Evolutionary conservation across 2,113 vertebrate genomes (phyloP).

Genomic region (Petrocephalus microphthalmus): DNA sequence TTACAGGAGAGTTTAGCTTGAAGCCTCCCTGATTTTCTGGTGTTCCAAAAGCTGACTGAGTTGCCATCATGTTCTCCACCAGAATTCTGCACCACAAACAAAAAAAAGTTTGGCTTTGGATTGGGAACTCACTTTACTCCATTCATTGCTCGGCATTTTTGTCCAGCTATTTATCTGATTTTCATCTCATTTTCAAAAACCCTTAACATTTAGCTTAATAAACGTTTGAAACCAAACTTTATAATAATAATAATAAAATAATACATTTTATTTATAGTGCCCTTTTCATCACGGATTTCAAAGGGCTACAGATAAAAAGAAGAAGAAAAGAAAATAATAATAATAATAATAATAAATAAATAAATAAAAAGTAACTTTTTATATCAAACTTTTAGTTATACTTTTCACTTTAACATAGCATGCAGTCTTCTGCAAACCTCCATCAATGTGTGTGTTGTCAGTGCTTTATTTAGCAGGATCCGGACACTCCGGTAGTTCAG

Average conservation of each 20-base stretch:
- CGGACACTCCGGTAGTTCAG: no score
- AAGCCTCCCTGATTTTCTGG: not conserved
- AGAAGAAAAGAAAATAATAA: no score
- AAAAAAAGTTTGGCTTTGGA: not conserved
- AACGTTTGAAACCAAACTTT: no score
- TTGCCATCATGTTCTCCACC: slow-evolving; percentile 15
- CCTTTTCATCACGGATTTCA: no score
- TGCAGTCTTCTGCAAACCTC: not conserved
- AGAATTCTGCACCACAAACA: slow-evolving; percentile 11
- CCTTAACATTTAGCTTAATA: not conserved
- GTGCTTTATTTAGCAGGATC: not conserved
- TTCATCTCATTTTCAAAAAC: not conserved
- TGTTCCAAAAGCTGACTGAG: not conserved
- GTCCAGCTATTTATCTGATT: not conserved
- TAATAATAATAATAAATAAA: no score
- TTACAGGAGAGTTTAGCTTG: not conserved
- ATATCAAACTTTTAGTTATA: not conserved
- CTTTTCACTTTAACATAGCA: not conserved
- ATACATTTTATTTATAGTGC: no score
- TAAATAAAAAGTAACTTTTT: no score
- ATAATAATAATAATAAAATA: no score
- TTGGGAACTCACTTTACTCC: no score
- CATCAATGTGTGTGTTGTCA: not conserved
- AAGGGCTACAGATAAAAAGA: no score
- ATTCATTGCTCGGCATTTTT: not conserved